phyloP scores from a whole-genome alignment of 1,140 invertebrate genomes.

The Bombus picipes region DNA sequence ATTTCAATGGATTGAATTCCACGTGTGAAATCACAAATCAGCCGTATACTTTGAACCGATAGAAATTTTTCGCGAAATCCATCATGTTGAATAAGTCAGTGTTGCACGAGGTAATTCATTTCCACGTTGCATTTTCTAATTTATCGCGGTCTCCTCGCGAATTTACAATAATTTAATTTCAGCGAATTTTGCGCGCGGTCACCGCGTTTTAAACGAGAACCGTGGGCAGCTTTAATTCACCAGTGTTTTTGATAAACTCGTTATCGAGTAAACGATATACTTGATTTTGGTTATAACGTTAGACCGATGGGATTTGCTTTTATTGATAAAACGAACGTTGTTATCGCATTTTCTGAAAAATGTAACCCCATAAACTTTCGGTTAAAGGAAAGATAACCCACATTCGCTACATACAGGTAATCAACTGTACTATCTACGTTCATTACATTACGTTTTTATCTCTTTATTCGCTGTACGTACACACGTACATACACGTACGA shows the following conservation, averaged over 20 bases:
- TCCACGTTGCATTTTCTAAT: not conserved
- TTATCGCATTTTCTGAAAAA: not conserved
- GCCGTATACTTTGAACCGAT: too few species aligned
- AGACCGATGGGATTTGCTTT: not conserved
- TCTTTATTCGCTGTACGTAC: not conserved
- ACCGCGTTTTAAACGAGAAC: not conserved
- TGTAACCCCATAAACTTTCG: not conserved
- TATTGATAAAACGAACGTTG: not conserved
- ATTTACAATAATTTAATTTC: not conserved
- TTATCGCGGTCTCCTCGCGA: not conserved
- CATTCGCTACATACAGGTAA: not conserved
- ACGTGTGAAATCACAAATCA: too few species aligned
- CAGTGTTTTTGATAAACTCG: not conserved
- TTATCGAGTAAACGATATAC: not conserved
- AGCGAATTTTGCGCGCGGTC: not conserved
- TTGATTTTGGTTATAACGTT: not conserved
- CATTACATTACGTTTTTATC: not conserved
- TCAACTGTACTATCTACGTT: not conserved
- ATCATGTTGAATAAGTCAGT: not conserved
- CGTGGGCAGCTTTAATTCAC: not conserved
- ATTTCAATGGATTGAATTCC: too few species aligned
- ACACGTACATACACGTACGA: too few species aligned
- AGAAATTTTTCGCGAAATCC: not conserved
- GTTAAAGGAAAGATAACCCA: not conserved
- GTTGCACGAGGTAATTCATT: not conserved